phyloP scores from a whole-genome alignment of 2,113 vertebrate species.

The Gymnobelideus leadbeateri region DNA sequence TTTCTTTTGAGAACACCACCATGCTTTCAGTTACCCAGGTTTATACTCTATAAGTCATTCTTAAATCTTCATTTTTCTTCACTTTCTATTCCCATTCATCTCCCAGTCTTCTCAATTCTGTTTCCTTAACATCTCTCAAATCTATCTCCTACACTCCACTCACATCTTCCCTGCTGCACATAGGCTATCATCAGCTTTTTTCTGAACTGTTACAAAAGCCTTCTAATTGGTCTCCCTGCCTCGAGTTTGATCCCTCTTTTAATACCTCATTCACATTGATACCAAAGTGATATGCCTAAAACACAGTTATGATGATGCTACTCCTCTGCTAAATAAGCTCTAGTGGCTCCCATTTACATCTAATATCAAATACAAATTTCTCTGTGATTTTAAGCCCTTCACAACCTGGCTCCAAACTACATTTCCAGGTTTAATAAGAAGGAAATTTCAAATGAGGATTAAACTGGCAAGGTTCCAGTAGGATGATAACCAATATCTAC shows the following conservation, averaged over 20 bases:
- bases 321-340: background rate
- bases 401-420: background rate
- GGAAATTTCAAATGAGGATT: conserved; percentile 24
- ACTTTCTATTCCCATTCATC: background rate
- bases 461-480: background rate
- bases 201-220: too few relatives aligned
- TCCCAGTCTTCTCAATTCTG: background rate
- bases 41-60: background rate
- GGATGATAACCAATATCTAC: background rate
- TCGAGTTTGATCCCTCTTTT: background rate
- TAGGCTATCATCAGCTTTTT: background rate
- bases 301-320: background rate
- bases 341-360: background rate
- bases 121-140: background rate
- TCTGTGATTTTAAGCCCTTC: background rate
- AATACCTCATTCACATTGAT: background rate
- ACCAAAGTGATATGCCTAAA: background rate
- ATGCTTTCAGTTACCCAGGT: background rate
- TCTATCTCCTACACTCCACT: background rate
- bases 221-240: background rate
- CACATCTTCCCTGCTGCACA: background rate
- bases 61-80: background rate
- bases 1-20: background rate
- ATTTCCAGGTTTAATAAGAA: background rate
- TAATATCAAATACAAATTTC: background rate